These are phyloP conservation scores for Brachirus orientalis DNA, from an alignment of 2,113 vertebrate genomes.

Conservation along the genomic window DNA sequence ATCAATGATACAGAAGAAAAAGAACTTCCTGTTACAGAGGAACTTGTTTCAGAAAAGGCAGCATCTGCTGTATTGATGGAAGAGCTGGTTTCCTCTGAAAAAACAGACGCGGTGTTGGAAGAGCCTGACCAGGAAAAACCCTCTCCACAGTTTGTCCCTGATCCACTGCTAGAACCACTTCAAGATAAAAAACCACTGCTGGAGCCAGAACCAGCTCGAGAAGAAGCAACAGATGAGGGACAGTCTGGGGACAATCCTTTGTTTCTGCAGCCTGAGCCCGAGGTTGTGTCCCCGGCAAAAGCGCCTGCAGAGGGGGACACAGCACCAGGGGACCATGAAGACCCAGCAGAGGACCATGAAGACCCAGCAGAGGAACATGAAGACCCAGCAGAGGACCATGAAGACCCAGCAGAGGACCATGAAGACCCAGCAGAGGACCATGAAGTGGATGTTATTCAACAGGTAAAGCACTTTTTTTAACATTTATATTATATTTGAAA, in stretches of 20 bases:
- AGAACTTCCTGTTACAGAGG: background rate
- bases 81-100: conserved; percentile 51
- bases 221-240: conserved; percentile 15
- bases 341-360: too few species aligned
- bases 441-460: conserved; percentile 29
- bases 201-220: background rate
- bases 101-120: background rate
- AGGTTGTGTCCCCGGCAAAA: background rate
- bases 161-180: conserved; percentile 17
- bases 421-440: too few species aligned
- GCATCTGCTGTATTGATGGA: conserved; percentile 3
- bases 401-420: background rate
- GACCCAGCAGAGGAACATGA: background rate
- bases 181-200: background rate
- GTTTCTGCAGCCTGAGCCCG: conserved; percentile 9
- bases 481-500: background rate
- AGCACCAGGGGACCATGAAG: background rate
- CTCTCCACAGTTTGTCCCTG: background rate
- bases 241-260: background rate
- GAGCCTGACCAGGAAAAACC: background rate
- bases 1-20: background rate
- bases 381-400: background rate
- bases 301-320: background rate
- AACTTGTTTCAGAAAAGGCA: conserved; percentile 1
- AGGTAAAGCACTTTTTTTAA: conserved; percentile 36